Conservation (phyloP, 2,888 invertebrate species). For the Drosophila mimetica region DNA sequence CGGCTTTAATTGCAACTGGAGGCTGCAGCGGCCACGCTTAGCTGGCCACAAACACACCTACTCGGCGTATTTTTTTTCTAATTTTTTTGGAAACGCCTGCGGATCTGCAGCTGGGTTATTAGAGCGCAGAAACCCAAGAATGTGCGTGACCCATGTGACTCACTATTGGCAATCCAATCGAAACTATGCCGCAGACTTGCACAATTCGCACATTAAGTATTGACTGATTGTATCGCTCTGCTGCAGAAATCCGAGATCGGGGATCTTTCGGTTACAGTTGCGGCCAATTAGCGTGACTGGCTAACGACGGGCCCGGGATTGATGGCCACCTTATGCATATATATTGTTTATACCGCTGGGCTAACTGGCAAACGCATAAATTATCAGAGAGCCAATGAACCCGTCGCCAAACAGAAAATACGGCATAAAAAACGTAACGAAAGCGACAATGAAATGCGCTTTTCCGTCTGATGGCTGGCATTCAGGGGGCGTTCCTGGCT, state of each 20-base stretch:
- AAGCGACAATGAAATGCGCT: constrained; percentile 77
- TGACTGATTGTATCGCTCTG: constrained; percentile 30
- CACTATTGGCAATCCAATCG: constrained; percentile 27
- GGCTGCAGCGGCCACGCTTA: constrained; percentile 63
- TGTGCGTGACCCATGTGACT: constrained; percentile 46
- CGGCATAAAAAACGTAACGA: constrained; percentile 49
- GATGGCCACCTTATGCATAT: constrained; percentile 8
- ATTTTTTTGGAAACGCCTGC: constrained; percentile 44
- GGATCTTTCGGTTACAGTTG: constrained; percentile 18
- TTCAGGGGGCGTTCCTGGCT: constrained; percentile 38
- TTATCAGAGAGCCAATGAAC: constrained; percentile 75
- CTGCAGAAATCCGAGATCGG: constrained; percentile 15
- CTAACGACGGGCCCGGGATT: constrained; percentile 11
- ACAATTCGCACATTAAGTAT: constrained; percentile 57
- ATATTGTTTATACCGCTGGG: neutral
- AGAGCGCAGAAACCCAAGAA: constrained; percentile 45
- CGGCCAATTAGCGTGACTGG: constrained; percentile 50
- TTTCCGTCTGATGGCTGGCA: constrained; percentile 37
- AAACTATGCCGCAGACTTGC: constrained; percentile 40
- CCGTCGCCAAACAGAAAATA: constrained; percentile 35
- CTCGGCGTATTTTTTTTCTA: constrained; percentile 6
- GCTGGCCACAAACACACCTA: constrained; percentile 50
- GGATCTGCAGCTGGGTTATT: constrained; percentile 44
- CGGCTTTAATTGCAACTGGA: constrained; percentile 57
- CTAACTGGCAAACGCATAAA: constrained; percentile 55